phyloP scores from a whole-genome alignment of 2,888 invertebrate genomes.

The Teleiodes luculella region DNA sequence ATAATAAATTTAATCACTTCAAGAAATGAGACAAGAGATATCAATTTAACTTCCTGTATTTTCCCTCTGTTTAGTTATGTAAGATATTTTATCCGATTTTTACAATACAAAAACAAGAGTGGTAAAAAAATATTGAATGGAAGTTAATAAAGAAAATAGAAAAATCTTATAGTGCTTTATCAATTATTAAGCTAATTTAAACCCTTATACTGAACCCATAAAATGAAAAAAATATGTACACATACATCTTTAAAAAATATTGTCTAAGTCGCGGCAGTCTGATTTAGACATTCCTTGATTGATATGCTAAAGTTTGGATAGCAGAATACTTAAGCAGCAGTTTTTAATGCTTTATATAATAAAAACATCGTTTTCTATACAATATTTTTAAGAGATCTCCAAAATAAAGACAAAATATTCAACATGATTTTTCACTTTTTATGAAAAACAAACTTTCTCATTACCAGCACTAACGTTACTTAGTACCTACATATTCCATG shows the following conservation, averaged over 20 bases:
- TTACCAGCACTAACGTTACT: slow-evolving; percentile 30
- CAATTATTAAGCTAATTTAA: not conserved
- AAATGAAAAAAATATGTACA: not conserved
- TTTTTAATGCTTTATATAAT: no score
- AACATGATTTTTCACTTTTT: slow-evolving; percentile 20
- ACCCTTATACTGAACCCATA: not conserved
- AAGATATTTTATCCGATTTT: no score
- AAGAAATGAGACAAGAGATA: no score
- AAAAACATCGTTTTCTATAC: slow-evolving; percentile 39
- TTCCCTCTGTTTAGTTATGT: no score
- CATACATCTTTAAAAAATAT: slow-evolving; percentile 40
- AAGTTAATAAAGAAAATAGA: slow-evolving; percentile 2
- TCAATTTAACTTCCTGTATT: no score
- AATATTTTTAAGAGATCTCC: slow-evolving; percentile 41
- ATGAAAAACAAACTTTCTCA: not conserved
- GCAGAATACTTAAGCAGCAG: not conserved
- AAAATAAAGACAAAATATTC: slow-evolving; percentile 19
- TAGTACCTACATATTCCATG: slow-evolving; percentile 20
- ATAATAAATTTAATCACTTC: no score
- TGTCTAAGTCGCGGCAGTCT: slow-evolving; percentile 37
- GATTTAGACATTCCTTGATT: slow-evolving; percentile 42
- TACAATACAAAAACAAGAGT: no score
- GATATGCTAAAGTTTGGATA: slow-evolving; percentile 40
- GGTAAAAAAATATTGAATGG: not conserved
- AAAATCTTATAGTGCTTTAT: not conserved